phyloP scores from a whole-genome alignment of 2,797 vertebrate species.

The Chromis chromis region DNA sequence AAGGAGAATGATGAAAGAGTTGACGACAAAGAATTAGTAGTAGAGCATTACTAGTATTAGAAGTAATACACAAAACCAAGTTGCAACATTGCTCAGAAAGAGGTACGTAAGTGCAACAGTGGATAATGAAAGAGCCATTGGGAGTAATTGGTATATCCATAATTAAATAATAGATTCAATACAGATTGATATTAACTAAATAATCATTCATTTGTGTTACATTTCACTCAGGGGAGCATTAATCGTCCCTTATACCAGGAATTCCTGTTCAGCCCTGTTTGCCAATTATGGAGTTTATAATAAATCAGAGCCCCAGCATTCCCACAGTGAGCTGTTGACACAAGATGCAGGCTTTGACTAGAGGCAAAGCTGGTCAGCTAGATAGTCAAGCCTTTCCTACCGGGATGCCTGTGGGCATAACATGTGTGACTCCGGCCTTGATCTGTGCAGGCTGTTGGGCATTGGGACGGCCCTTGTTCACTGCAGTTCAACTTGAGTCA shows the following conservation, averaged over 20 bases:
- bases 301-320: not conserved
- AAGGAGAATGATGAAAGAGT: not conserved
- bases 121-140: not conserved
- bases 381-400: not conserved
- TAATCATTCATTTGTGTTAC: not conserved
- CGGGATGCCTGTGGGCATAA: not conserved
- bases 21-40: not conserved
- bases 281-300: not conserved
- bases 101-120: not conserved
- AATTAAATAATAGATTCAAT: not conserved
- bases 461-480: not conserved
- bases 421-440: not conserved
- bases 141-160: not conserved
- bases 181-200: conserved; percentile 1
- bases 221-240: not conserved
- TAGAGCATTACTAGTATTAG: not conserved
- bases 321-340: not conserved
- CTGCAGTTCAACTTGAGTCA: not conserved
- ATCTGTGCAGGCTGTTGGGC: not conserved
- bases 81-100: not conserved
- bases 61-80: not conserved
- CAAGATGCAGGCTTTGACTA: conserved; percentile 5
- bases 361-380: not conserved
- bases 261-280: not conserved
- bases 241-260: not conserved